Evolutionary conservation across 2,888 invertebrate species (phyloP).

Genomic region (Agrilus mali): DNA sequence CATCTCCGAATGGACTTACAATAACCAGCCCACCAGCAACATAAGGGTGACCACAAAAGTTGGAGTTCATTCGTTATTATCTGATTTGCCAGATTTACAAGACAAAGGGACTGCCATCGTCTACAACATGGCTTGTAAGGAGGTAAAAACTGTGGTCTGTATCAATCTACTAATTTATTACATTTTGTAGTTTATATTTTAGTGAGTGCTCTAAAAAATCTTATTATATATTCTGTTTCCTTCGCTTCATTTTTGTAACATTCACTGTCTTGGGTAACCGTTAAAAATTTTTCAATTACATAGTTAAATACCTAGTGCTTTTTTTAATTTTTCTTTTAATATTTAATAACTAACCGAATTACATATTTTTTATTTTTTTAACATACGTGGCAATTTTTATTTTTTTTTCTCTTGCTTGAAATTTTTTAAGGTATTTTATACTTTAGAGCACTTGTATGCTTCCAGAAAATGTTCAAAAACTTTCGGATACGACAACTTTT

Average conservation of each 20-base stretch:
- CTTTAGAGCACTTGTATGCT: slow-evolving; percentile 34
- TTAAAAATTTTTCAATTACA: too few species aligned
- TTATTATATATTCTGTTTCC: too few species aligned
- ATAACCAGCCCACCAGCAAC: slow-evolving; percentile 68
- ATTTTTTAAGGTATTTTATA: slow-evolving; percentile 17
- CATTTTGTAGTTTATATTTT: not conserved
- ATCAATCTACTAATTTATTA: slow-evolving; percentile 32
- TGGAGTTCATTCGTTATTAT: slow-evolving; percentile 71
- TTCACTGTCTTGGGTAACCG: too few species aligned
- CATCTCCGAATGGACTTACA: slow-evolving; percentile 82
- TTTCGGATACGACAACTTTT: slow-evolving; percentile 48
- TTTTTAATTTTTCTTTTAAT: slow-evolving; percentile 1
- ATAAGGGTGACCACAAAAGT: slow-evolving; percentile 85
- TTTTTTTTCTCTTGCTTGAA: not conserved
- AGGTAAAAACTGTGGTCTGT: slow-evolving; percentile 96
- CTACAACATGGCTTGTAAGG: slow-evolving; percentile 86
- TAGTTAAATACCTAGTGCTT: too few species aligned
- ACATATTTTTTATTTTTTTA: not conserved
- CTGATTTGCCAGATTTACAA: slow-evolving; percentile 57
- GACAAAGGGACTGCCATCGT: slow-evolving; percentile 77
- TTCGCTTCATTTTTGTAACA: too few species aligned
- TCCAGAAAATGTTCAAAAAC: slow-evolving; percentile 55
- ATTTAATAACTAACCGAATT: not conserved
- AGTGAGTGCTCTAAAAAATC: not conserved
- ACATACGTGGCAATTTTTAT: not conserved